Percentiles rank a stretch among this genome's conserved stretches.
These are phyloP conservation scores for Agapostemon virescens DNA, from an alignment of 2,888 invertebrate species.

Conservation along the genomic window DNA sequence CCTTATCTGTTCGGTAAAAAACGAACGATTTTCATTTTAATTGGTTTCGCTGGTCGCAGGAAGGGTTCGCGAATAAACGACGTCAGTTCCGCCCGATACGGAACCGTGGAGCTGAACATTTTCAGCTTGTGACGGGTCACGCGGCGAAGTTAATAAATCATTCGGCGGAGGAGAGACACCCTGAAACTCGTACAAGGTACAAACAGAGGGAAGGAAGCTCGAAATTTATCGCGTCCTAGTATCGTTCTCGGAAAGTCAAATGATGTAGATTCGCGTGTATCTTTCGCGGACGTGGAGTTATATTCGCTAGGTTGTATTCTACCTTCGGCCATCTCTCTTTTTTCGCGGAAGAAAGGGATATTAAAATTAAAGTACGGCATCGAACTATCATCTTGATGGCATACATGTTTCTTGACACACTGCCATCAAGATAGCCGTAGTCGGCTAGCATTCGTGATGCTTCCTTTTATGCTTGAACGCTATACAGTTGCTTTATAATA, in stretches of 20 bases:
- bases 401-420: neutral
- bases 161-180: slow-evolving; percentile 29
- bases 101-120: slow-evolving; percentile 28
- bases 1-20: neutral
- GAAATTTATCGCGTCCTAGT: slow-evolving; percentile 33
- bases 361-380: neutral
- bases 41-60: slow-evolving; percentile 7
- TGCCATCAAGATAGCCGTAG: neutral
- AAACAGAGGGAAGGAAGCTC: slow-evolving; percentile 20
- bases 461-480: neutral
- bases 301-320: slow-evolving; percentile 4
- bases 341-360: neutral
- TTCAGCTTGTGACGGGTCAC: slow-evolving; percentile 42
- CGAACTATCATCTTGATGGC: neutral
- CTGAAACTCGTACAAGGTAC: slow-evolving; percentile 14
- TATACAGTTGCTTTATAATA: no score
- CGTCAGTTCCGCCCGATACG: slow-evolving; percentile 6
- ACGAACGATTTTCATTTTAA: slow-evolving; percentile 28
- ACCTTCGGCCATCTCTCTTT: neutral
- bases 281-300: slow-evolving; percentile 13
- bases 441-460: neutral
- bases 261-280: slow-evolving; percentile 19
- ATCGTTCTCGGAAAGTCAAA: slow-evolving; percentile 30
- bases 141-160: slow-evolving; percentile 56
- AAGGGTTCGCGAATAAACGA: slow-evolving; percentile 31